Base-by-base conservation (phyloP, 2,797 vertebrate genomes). In the Zalophus californianus region DNA sequence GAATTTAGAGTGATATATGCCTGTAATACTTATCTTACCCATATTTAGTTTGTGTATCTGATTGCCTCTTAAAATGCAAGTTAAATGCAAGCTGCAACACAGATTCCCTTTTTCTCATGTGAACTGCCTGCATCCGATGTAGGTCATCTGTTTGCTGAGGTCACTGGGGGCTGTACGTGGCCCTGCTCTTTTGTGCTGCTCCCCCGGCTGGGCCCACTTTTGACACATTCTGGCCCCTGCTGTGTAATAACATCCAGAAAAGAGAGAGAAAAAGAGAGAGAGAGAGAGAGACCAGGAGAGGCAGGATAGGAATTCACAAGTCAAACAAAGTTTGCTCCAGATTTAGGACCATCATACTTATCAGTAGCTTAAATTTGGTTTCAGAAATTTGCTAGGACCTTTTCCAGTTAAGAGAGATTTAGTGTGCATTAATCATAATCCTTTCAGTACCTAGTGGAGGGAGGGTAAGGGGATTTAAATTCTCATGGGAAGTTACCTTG, bases 341-440 rank as follows among this genome's bases (percentile, higher is more conserved):
- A 95, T 97, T 97, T 75, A 72, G 88, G 96, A 86, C 80, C 86
- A 0, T 77, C 48, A 18, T 38, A 41, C 70, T 97, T 86, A 60
- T 25, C 93, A 77, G 20, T 87, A 50, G 86, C 93, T 96, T 64
- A 52, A 79, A 87, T 98, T 95, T 52, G 83, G 68, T 38, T 91
- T 96, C 94, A 84, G 7, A 96, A 75, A 52, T 92, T 97, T 96
- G 52, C 97, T 97, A 91, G 20, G 6, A 85, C 68, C 41, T 92
- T 96, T 70, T 85, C 88, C 85, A 94, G 72, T 96, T 92, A 94
- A 5, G 7, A 93, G 85, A 92, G 91, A 97, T 78, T 93, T 96
- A 84, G 80, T 79, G 72, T 82, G 41, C 94, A 92, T 98, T 98
- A 68, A 97, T 98, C 97, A 93, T 97, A 73, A 92, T 97, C 96